A percentile compares a stretch with the other conserved stretches of the same genome.
Conservation (phyloP, 2,888 invertebrate genomes). For the Plebejus argus region DNA sequence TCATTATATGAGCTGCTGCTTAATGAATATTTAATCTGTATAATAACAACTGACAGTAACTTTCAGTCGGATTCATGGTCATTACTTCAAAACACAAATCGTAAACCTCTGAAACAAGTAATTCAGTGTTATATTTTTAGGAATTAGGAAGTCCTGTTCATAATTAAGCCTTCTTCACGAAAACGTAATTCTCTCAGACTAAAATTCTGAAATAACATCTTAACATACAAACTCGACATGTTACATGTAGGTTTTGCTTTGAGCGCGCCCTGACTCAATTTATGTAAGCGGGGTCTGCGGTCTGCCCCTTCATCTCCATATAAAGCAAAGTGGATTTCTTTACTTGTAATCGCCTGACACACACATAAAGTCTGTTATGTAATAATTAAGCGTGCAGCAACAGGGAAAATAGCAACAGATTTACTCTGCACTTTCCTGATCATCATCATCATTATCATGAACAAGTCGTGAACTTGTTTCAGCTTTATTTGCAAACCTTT, state of each 20-base stretch:
- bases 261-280: slow-evolving; percentile 51
- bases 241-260: slow-evolving; percentile 46
- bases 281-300: slow-evolving; percentile 51
- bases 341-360: slow-evolving; percentile 53
- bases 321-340: slow-evolving; percentile 60
- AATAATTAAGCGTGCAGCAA: slow-evolving; percentile 48
- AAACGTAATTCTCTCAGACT: background rate
- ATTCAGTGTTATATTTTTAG: background rate
- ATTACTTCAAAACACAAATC: background rate
- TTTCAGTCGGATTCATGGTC: background rate
- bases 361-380: slow-evolving; percentile 55
- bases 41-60: background rate
- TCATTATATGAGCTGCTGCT: background rate
- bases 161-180: too few species aligned
- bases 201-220: background rate
- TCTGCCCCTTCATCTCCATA: slow-evolving; percentile 55
- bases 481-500: background rate
- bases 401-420: slow-evolving; percentile 1
- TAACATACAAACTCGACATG: background rate
- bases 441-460: background rate
- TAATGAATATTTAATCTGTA: slow-evolving; percentile 19
- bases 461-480: background rate
- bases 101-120: background rate
- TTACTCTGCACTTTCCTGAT: slow-evolving; percentile 1
- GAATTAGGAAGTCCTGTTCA: too few species aligned